Evolutionary conservation across 2,113 vertebrate genomes (phyloP).

Genomic region (Grus americana): DNA sequence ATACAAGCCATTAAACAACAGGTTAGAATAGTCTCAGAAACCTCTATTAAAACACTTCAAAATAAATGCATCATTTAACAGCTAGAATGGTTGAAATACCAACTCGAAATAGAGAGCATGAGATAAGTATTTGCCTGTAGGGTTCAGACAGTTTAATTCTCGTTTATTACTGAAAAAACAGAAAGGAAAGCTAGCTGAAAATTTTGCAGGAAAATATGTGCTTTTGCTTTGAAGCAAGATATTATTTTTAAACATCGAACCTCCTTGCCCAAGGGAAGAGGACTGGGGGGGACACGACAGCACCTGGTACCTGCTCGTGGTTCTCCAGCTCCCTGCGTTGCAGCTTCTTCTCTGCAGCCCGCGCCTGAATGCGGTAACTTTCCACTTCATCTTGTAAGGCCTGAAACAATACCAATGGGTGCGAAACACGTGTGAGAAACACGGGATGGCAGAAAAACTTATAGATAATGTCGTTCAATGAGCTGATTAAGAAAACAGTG

Average conservation of each 20-base stretch:
- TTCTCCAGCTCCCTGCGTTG: constrained; percentile 83
- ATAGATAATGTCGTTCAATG: rapidly evolving
- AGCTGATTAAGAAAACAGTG: not conserved
- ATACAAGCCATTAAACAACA: constrained; percentile 33
- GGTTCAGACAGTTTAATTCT: constrained; percentile 51
- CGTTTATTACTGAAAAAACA: constrained; percentile 42
- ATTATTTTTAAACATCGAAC: not conserved
- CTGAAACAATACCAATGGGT: constrained; percentile 70
- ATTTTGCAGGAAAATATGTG: constrained; percentile 51
- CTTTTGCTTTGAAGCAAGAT: constrained; percentile 51
- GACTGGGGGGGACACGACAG: not conserved
- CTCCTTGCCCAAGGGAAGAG: not conserved
- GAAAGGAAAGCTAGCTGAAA: constrained; percentile 22
- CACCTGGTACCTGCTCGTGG: constrained; percentile 85
- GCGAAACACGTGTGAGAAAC: not conserved
- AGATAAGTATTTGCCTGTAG: constrained; percentile 56
- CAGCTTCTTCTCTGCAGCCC: constrained; percentile 79
- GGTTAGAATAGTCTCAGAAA: constrained; percentile 24
- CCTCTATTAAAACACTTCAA: constrained; percentile 41
- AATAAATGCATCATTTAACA: constrained; percentile 48
- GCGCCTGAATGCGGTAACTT: constrained; percentile 73
- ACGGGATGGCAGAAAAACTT: not conserved
- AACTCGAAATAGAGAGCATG: constrained; percentile 5
- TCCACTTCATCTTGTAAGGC: constrained; percentile 84
- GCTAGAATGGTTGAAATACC: constrained; percentile 37